Base-by-base conservation (phyloP, 2,888 invertebrate genomes). In the Hydrotaea diabolus region DNA sequence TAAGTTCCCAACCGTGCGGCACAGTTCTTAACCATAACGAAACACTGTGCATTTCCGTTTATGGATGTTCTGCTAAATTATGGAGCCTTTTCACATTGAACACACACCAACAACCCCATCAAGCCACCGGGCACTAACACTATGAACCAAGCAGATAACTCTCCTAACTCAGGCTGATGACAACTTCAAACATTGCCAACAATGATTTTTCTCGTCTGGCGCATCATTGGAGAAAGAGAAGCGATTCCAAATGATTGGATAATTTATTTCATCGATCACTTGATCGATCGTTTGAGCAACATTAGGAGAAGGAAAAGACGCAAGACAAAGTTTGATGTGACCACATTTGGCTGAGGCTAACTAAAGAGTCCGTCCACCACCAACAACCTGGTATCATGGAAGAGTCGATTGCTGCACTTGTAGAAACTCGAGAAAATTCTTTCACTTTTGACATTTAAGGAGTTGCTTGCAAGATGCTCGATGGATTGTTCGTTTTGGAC, bases 221-320 rank as follows among this genome's bases (percentile, higher is more conserved):
- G 3, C 69, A 69, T 46, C 17, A 17, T 11, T 43, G 15, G 17
- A 31, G 49, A 49, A 13, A 49, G n/a, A 49, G 59, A 59, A 23
- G 15, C 15, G 59, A 59, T 59, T 23, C 26, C 26, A 59, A 59
- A 1, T 59, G 15, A 59, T 59, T 43, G 23, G 69, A 79, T 85
- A 77, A 82, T 82, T 82, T 82, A 82, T 82, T 85, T 85, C 82
- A 80, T 74, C 79, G 79, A 59, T 55, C 13, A 74, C 69, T 69
- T 80, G 57, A 80, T 85, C 79, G 79, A 82, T 55, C 71, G 71
- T 59, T 82, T 78, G 73, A 77, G 66, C 3, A 2, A 19, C 39
- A 43, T 69, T 69, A 46, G 69, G 31, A 62, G n/a, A 26, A 23
- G 26, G 26, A 59, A 1, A 59, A 11, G 23, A 59, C 36, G 36